Conservation (phyloP, 1,140 invertebrate species). For the Oscheius sp. region DNA sequence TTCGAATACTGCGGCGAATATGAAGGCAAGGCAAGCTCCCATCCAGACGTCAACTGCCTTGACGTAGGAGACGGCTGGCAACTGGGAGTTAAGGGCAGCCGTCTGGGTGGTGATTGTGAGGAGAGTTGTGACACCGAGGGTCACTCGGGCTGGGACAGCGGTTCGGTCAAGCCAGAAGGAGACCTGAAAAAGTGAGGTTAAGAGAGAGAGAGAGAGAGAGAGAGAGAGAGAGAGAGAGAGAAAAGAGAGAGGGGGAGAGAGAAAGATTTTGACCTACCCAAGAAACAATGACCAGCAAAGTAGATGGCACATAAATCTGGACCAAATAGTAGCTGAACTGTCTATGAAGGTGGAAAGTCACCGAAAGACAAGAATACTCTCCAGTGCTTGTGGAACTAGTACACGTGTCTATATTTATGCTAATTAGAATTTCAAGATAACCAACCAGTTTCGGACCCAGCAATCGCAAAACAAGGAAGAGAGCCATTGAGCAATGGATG, state of each 20-base stretch:
- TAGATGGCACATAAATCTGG: constrained; percentile 67
- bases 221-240: too few relatives aligned
- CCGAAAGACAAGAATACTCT: constrained; percentile 37
- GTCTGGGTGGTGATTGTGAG: constrained; percentile 36
- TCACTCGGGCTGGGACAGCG: constrained; percentile 29
- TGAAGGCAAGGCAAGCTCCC: constrained; percentile 87
- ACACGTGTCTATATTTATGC: constrained; percentile 67
- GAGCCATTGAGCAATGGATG: constrained; percentile 78
- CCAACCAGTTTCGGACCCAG: constrained; percentile 66
- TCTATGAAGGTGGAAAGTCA: constrained; percentile 24
- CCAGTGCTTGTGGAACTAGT: constrained; percentile 37
- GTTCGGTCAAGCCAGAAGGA: constrained; percentile 22
- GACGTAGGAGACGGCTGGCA: constrained; percentile 92
- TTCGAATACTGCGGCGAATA: constrained; percentile 90
- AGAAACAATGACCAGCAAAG: constrained; percentile 65
- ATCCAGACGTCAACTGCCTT: constrained; percentile 67
- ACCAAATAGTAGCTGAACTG: constrained; percentile 80
- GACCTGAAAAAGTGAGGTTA: background rate
- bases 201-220: too few relatives aligned
- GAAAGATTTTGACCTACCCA: constrained; percentile 10
- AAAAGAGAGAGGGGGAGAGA: background rate
- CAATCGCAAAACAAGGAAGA: constrained; percentile 83
- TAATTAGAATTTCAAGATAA: background rate
- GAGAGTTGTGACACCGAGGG: constrained; percentile 44
- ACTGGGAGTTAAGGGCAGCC: constrained; percentile 89